Evolutionary conservation across 2,797 vertebrate species (phyloP).

Genomic region (Gadopsis bispinosus): DNA sequence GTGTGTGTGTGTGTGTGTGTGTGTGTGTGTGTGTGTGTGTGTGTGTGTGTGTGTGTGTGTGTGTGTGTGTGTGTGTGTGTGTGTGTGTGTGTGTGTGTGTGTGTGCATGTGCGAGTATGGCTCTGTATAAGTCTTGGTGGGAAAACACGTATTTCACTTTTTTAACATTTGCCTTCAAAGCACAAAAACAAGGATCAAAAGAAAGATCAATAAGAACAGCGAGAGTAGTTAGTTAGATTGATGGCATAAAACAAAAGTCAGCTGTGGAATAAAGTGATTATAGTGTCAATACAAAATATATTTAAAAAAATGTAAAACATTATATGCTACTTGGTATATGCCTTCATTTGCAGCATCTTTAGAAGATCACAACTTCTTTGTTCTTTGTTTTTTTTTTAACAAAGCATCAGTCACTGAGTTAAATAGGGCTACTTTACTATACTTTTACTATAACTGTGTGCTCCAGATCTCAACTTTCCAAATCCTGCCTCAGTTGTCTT

Average conservation of each 20-base stretch:
- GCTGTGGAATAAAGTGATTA: background rate
- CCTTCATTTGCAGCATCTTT: background rate
- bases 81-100: too few relatives aligned
- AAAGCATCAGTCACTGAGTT: background rate
- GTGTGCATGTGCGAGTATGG: background rate
- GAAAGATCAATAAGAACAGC: constrained; percentile 6
- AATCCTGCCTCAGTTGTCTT: background rate
- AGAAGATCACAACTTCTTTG: background rate
- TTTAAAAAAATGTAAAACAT: background rate
- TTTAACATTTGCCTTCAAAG: constrained; percentile 12
- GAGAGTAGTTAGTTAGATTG: background rate
- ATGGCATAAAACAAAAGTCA: background rate
- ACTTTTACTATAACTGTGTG: too few relatives aligned
- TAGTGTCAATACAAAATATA: background rate
- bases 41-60: too few relatives aligned
- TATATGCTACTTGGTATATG: background rate
- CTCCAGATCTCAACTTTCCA: background rate
- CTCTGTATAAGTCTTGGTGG: background rate
- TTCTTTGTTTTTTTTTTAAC: constrained; percentile 7
- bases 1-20: too few relatives aligned
- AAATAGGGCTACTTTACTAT: background rate
- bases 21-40: too few relatives aligned
- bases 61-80: too few relatives aligned
- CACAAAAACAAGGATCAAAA: background rate
- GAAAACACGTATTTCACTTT: background rate